phyloP scores from a whole-genome alignment of 2,888 invertebrate species.

The Hypena proboscidalis region DNA sequence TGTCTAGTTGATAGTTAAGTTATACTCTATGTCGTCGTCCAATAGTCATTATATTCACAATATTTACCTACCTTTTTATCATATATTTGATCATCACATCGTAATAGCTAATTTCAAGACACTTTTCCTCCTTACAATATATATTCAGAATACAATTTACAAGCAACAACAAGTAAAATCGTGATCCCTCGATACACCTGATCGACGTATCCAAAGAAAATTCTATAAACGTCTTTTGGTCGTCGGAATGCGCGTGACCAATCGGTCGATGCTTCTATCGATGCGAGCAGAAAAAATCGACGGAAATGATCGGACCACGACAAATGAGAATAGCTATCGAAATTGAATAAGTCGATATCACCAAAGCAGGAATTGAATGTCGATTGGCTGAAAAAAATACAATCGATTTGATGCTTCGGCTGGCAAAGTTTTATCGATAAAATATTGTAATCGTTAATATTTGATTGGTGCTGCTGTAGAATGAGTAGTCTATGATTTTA shows the following conservation, averaged over 20 bases:
- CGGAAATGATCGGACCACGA: constrained; percentile 77
- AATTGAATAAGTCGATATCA: constrained; percentile 83
- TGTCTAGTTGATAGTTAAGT: too few relatives aligned
- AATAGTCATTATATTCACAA: too few relatives aligned
- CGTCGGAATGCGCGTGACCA: constrained; percentile 77
- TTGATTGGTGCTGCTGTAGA: constrained; percentile 1
- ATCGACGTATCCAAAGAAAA: constrained; percentile 50
- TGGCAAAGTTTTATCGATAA: constrained; percentile 49
- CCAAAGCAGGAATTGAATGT: constrained; percentile 80
- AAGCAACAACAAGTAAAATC: constrained; percentile 13
- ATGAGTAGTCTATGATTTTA: neutral
- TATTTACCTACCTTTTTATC: too few relatives aligned
- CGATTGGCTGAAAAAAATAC: constrained; percentile 72
- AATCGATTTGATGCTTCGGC: constrained; percentile 70
- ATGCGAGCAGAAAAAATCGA: constrained; percentile 62
- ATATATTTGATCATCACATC: too few relatives aligned
- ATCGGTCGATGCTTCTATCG: constrained; percentile 68
- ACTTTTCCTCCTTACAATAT: neutral
- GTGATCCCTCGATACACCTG: constrained; percentile 51
- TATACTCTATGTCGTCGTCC: too few relatives aligned
- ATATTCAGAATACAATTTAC: constrained; percentile 5
- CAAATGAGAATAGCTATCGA: constrained; percentile 74
- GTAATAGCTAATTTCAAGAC: neutral
- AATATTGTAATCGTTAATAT: constrained; percentile 19
- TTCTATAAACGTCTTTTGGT: constrained; percentile 61